These are phyloP conservation scores for Actinia equina DNA, from an alignment of 64 coral and sea anemone genomes.

Conservation along the genomic window DNA sequence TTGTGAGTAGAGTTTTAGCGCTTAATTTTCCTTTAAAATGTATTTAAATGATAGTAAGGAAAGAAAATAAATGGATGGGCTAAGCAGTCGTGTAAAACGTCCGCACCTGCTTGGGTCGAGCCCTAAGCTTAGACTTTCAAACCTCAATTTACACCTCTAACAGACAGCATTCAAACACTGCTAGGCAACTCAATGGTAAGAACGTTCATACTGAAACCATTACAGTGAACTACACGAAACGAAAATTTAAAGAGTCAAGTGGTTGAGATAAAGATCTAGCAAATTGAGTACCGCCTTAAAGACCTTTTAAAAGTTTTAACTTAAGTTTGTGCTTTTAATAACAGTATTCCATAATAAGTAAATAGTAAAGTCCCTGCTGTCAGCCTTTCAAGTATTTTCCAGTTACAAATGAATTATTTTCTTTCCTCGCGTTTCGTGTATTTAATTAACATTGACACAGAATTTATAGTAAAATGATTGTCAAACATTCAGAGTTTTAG, in stretches of 20 bases:
- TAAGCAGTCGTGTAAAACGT: background rate
- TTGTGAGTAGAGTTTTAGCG: background rate
- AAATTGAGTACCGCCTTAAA: background rate
- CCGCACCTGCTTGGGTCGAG: background rate
- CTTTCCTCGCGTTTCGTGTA: no score
- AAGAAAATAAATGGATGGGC: background rate
- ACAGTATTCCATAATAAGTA: no score
- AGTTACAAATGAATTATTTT: no score
- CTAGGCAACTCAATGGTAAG: background rate
- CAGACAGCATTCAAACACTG: background rate
- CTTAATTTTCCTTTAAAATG: background rate
- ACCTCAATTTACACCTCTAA: background rate
- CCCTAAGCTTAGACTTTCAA: background rate
- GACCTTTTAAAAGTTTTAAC: background rate
- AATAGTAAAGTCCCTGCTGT: no score
- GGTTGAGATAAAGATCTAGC: background rate
- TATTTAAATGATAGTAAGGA: background rate
- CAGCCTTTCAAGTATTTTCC: no score
- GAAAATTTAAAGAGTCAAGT: background rate
- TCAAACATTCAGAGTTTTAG: background rate
- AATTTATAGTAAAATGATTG: no score
- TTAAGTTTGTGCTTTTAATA: background rate
- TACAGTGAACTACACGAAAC: conserved; percentile 4
- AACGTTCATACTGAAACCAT: background rate
- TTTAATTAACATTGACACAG: no score